Evolutionary conservation across 1,140 invertebrate species (phyloP), one percentile per base, ranked within the genome.

Genomic region (Aricia agestis): DNA sequence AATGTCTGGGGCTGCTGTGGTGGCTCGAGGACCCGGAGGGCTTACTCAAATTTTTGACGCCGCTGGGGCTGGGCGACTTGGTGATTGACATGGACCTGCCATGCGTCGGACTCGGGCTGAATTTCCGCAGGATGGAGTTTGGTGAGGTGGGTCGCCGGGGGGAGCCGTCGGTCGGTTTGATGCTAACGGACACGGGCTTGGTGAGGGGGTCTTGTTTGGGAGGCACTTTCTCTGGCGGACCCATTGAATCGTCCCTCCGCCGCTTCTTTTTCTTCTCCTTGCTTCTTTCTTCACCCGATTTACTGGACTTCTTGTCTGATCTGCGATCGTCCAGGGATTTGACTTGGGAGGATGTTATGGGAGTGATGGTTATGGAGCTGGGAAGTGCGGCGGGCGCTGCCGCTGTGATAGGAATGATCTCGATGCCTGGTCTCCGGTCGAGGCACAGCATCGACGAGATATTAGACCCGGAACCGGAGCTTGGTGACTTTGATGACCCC

Each of bases 301-400:
- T 93, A 67, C 93, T 93, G 52, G 93, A 95, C 78, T 95, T 95
- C 77, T 93, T 93, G 70, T 95, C 94, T 65, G 93, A 93, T 71
- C 86, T 92, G 66, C 94, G 95, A 72, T 95, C 95, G 67, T 89
- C 92, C 36, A 93, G 72, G 2, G 85, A 87, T 80, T 93, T 94
- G 72, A 86, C 86, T 79, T 90, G 93, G 41, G 90, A 94, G 74
- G 93, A 93, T 0, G 93, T 93, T 13, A 96, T 96, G 5, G 96
- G 96, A 0, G 96, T 97, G 58, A 98, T 97, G 0, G 97, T 97
- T 18, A 97, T 96, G 2, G 96, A 96, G 83, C 95, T 96, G 7
- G 95, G 94, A 36, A 96, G 83, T 41, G 93, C 92, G 2, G 95
- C 92, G 13, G 94, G 93, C 0, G 94, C 89, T 2, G 93, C 87